These are phyloP conservation scores for Rhynchotus rufescens DNA, from an alignment of 2,797 vertebrate species.

Conservation along the genomic window DNA sequence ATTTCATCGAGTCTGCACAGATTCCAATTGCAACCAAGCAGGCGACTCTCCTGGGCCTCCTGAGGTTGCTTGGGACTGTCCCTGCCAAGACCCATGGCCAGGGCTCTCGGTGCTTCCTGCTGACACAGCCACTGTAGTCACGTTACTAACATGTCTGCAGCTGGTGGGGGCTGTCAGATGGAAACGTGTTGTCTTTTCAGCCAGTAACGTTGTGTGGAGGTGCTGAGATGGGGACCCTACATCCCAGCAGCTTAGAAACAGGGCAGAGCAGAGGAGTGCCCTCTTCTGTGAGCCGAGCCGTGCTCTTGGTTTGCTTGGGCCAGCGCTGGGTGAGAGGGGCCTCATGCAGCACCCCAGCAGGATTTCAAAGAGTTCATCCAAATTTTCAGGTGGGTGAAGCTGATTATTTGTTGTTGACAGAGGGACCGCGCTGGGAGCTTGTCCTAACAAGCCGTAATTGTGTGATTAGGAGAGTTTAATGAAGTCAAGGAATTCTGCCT, in stretches of 20 bases:
- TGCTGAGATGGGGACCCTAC: neutral
- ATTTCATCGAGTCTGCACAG: too few relatives aligned
- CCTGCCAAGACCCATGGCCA: rapidly evolving
- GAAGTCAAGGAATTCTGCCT: constrained; percentile 69
- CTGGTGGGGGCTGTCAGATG: neutral
- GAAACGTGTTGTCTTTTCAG: neutral
- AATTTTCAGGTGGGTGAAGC: constrained; percentile 72
- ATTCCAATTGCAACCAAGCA: too few relatives aligned
- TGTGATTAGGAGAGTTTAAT: constrained; percentile 74
- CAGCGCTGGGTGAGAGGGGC: neutral
- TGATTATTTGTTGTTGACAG: constrained; percentile 80
- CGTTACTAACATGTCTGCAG: neutral
- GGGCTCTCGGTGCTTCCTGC: neutral
- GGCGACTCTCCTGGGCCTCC: neutral
- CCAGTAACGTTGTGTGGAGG: neutral
- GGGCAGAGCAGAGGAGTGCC: neutral
- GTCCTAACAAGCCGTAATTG: constrained; percentile 77
- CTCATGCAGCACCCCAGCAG: neutral
- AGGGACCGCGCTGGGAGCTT: constrained; percentile 53
- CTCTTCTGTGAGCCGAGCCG: neutral
- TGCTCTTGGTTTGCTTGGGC: neutral
- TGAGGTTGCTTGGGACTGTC: neutral
- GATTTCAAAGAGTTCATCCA: constrained; percentile 30
- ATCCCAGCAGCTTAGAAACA: neutral
- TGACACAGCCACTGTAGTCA: neutral